A percentile compares a stretch with the other conserved stretches of the same genome.
These are phyloP conservation scores for Balanococcus diminutus DNA, from an alignment of 2,888 invertebrate genomes.

Conservation along the genomic window DNA sequence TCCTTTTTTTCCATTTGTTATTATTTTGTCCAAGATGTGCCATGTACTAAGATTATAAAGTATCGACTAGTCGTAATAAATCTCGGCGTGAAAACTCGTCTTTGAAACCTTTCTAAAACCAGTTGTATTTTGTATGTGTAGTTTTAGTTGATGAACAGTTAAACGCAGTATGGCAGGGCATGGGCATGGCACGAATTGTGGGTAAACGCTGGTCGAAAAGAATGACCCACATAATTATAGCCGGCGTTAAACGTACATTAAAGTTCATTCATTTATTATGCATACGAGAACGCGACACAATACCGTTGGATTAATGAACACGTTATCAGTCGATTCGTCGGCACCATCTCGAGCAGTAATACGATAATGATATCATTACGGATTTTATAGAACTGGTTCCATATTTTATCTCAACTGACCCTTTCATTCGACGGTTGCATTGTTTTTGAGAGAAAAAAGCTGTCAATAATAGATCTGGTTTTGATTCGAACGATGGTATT, in stretches of 20 bases:
- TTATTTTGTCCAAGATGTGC: neutral
- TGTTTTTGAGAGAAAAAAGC: neutral
- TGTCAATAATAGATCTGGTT: neutral
- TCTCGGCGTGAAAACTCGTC: neutral
- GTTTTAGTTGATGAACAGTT: slow-evolving; percentile 16
- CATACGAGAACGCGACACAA: slow-evolving; percentile 35
- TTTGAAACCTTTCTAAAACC: slow-evolving; percentile 28
- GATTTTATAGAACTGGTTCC: neutral
- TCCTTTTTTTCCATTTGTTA: neutral
- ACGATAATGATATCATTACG: neutral
- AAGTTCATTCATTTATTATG: slow-evolving; percentile 20
- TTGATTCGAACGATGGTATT: neutral
- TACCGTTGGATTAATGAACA: neutral
- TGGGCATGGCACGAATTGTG: neutral
- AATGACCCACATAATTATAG: slow-evolving; percentile 22
- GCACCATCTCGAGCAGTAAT: neutral
- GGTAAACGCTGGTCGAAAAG: neutral
- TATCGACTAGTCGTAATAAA: neutral
- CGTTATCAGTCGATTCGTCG: neutral
- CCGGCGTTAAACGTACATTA: neutral
- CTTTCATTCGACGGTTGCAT: neutral
- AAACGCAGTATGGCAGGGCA: neutral
- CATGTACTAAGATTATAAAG: neutral
- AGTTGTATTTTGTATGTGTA: neutral
- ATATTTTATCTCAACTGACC: neutral